Conservation (phyloP, 2,888 invertebrate genomes). For the Petrolisthes cinctipes region DNA sequence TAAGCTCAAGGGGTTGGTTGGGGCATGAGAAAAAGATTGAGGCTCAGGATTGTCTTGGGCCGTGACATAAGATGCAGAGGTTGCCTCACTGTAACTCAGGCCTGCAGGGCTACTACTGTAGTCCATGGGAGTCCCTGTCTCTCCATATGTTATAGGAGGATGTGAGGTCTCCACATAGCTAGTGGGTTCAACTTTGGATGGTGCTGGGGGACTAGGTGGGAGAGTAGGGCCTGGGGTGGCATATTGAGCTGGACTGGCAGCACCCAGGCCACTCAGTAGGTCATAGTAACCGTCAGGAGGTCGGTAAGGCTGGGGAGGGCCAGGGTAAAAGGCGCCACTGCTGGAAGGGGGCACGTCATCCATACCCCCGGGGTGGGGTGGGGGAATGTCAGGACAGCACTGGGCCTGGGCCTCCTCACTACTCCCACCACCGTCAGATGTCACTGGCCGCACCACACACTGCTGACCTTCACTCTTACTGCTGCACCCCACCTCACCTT, state of each 20-base stretch:
- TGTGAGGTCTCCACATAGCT: slow-evolving; percentile 33
- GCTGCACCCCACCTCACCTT: slow-evolving; percentile 10
- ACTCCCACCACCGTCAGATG: background rate
- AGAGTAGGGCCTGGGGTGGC: slow-evolving; percentile 32
- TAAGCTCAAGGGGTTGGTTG: slow-evolving; percentile 52
- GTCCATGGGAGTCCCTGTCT: slow-evolving; percentile 42
- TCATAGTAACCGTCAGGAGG: slow-evolving; percentile 54
- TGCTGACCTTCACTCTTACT: background rate
- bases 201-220: slow-evolving; percentile 32
- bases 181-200: slow-evolving; percentile 47
- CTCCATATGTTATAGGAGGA: slow-evolving; percentile 39
- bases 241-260: slow-evolving; percentile 46
- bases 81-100: slow-evolving; percentile 29
- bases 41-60: slow-evolving; percentile 5
- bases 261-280: slow-evolving; percentile 48
- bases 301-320: slow-evolving; percentile 19
- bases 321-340: slow-evolving; percentile 41
- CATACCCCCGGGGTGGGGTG: slow-evolving; percentile 35
- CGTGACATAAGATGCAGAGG: slow-evolving; percentile 28
- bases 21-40: slow-evolving; percentile 25
- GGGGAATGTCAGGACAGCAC: slow-evolving; percentile 37
- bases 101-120: slow-evolving; percentile 46
- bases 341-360: slow-evolving; percentile 50
- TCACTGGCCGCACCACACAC: too few relatives aligned
- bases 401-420: background rate